Base-by-base conservation (phyloP, 2,113 vertebrate species). In the Redunca redunca region DNA sequence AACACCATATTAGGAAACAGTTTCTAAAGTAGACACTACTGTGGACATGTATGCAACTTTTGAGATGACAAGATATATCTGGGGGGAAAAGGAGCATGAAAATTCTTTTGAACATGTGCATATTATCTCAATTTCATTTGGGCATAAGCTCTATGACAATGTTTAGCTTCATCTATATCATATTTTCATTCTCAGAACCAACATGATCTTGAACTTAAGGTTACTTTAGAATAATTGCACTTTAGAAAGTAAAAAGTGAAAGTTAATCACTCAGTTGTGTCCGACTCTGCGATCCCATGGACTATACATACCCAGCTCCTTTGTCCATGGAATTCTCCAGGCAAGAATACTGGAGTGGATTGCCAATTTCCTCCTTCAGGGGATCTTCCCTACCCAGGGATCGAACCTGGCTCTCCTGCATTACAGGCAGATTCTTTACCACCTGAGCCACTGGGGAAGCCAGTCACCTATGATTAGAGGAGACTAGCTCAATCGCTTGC, bases 281-380 rank as follows among this genome's bases (percentile, higher is more conserved):
- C 67, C 0, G 0, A 25, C 19, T 40, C 67, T 74, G 67, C 0
- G 5, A 23, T 40, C 10, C 36, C 67, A 25, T 0, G 5, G 10
- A 40, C 67, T 40, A 25, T 40, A 23, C 67, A 74, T 40, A 74
- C 2, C 36, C 21, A 23, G 67, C n/a, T 40, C 67, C 10, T 23
- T 12, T 40, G 67, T 74, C n/a, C 19, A 74, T 25, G 67, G 36
- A 40, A 74, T 74, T 74, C 19, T 40, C 36, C 21, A 74, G 67
- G 10, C 67, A 74, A 40, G n/a, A 74, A 40, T 40, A 74, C n/a
- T 74, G 36, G 21, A 74, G 21, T 40, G 36, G 67, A 3, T 25
- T 74, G n/a, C 36, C n/a, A 74, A 74, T 74, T 74, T 74, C 67
- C 67, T 74, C 19, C 21, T 74, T 25, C 21, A 74, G n/a, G 5